Evolutionary conservation across 2,797 vertebrate species (phyloP), one percentile per base, ranked within the genome.

Genomic region (Aulostomus chinensis): DNA sequence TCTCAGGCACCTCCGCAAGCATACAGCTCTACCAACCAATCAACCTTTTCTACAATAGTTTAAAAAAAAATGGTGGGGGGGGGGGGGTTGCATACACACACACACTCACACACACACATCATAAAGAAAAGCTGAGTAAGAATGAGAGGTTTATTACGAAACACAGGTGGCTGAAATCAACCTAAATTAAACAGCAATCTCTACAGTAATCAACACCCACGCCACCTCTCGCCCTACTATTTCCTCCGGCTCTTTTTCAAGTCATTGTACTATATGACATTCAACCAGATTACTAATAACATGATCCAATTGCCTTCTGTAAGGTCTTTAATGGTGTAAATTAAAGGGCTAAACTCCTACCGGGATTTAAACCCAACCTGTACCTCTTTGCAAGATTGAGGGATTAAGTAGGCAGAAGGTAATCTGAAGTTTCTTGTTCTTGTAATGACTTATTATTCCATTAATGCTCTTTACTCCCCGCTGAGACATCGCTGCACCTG

Each of bases 351-450:
- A 39, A 48, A 54, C 38, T 55, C 45, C 46, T 33, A 36, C 21
- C 18, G 40, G 43, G 51, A 40, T 62, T 79, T 62, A 68, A 74
- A 5, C 60, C 66, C 68, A 68, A 67, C 70, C 60, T 70, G 53
- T 55, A 58, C 63, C 43, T 65, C 60, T 70, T 65, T 29, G n/a
- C 48, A 11, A 57, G 54, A 75, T 62, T 73, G 53, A n/a, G 28
- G 63, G 52, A 58, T 74, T 74, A 78, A 63, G 51, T 16, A 68
- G 45, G 41, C 15, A 64, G 53, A 36, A 41, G 36, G 67, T 74
- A 79, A 80, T 80, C 71, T 64, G 62, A 61, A 76, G 80, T 70
- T 68, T 49, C 66, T 73, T 48, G 49, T 68, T 84, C 69, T 58
- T 45, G 13, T 58, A 66, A 68, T 66, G 61, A 72, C 31, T 54